These are phyloP conservation scores for Clarias platycephalus DNA, from an alignment of 2,797 vertebrate species.

Conservation along the genomic window DNA sequence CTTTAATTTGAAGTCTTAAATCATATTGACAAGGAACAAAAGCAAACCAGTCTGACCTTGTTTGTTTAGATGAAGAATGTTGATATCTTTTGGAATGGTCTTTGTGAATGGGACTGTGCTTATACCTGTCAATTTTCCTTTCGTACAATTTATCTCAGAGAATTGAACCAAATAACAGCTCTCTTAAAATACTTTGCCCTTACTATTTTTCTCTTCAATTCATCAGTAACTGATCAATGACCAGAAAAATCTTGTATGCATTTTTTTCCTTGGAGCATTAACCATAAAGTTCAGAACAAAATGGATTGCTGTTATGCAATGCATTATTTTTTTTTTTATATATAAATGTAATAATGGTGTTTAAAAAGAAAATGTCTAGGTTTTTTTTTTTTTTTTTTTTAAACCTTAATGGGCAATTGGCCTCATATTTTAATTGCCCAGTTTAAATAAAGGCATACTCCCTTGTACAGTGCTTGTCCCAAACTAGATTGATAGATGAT, in stretches of 20 bases:
- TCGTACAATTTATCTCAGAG: not conserved
- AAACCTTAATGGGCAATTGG: not conserved
- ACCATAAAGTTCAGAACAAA: not conserved
- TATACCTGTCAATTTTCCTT: not conserved
- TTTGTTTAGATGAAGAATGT: not conserved
- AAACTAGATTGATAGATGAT: slow-evolving; percentile 12
- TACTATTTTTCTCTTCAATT: not conserved
- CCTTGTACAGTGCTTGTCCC: not conserved
- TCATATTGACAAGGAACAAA: slow-evolving; percentile 7
- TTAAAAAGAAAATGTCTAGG: slow-evolving; percentile 10
- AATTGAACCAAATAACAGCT: slow-evolving; percentile 14
- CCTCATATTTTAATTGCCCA: slow-evolving; percentile 5
- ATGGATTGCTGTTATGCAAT: slow-evolving; percentile 9
- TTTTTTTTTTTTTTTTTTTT: not conserved
- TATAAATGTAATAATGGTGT: slow-evolving; percentile 10
- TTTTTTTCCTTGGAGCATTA: not conserved
- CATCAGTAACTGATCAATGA: not conserved
- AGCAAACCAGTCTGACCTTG: not conserved
- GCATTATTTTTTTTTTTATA: not conserved
- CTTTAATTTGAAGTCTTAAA: slow-evolving; percentile 54
- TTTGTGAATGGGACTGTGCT: not conserved
- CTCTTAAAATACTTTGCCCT: not conserved
- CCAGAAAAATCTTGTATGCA: not conserved
- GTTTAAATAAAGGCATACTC: not conserved
- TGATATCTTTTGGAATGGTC: slow-evolving; percentile 2